phyloP scores from a whole-genome alignment of 2,888 invertebrate genomes.

The Xestobium rufovillosum region DNA sequence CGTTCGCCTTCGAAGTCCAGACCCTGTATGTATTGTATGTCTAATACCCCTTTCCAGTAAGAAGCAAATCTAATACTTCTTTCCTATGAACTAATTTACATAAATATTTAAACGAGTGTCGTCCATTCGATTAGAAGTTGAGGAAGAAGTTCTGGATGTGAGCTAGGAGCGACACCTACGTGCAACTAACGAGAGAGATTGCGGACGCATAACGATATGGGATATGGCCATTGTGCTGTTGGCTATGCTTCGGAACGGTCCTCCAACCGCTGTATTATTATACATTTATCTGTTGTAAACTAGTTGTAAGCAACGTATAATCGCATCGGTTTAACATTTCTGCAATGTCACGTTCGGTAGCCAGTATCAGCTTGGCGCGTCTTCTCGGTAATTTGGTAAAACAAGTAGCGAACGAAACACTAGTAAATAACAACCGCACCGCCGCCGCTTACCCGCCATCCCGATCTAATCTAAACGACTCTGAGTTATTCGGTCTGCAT shows the following conservation, averaged over 20 bases:
- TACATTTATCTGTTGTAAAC: slow-evolving; percentile 29
- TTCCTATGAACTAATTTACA: too few relatives aligned
- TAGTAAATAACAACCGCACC: slow-evolving; percentile 29
- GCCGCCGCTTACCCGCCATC: slow-evolving; percentile 11
- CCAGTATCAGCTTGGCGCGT: slow-evolving; percentile 34
- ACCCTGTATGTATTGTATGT: too few relatives aligned
- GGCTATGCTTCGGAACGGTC: slow-evolving; percentile 15
- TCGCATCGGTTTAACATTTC: slow-evolving; percentile 31
- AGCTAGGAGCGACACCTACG: too few relatives aligned
- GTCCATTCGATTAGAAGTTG: too few relatives aligned
- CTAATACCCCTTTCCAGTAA: too few relatives aligned
- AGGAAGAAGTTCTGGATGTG: too few relatives aligned
- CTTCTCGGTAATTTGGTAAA: slow-evolving; percentile 41
- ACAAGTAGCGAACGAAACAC: slow-evolving; percentile 40
- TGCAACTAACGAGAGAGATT: too few relatives aligned
- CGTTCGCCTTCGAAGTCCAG: too few relatives aligned
- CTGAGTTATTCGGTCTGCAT: slow-evolving; percentile 39
- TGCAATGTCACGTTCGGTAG: slow-evolving; percentile 37
- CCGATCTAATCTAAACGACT: slow-evolving; percentile 41
- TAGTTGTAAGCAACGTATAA: slow-evolving; percentile 30
- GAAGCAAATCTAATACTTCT: too few relatives aligned
- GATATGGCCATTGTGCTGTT: slow-evolving; percentile 15
- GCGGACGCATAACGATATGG: too few relatives aligned
- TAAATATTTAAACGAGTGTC: too few relatives aligned
- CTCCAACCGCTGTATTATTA: slow-evolving; percentile 13